Conservation (phyloP, 2,113 vertebrate genomes). For the Chauna torquata region DNA sequence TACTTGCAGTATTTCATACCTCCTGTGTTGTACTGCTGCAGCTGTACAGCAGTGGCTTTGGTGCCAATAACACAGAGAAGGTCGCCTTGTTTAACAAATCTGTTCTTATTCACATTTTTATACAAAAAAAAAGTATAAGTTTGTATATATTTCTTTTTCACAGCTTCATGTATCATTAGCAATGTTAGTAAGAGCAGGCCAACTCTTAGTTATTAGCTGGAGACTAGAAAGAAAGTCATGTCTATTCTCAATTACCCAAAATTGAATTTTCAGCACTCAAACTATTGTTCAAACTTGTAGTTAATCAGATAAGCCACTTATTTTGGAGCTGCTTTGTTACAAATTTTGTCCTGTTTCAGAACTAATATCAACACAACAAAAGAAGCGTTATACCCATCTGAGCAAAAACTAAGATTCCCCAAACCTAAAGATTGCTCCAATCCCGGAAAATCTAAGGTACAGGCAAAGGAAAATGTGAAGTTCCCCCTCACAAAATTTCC, state of each 20-base stretch:
- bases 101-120: neutral
- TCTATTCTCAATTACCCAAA: neutral
- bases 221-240: neutral
- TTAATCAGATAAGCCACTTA: neutral
- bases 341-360: neutral
- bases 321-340: neutral
- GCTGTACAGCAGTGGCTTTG: neutral
- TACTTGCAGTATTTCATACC: neutral
- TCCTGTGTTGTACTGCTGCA: neutral
- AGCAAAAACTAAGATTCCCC: neutral
- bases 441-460: neutral
- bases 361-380: neutral
- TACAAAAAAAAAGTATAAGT: neutral
- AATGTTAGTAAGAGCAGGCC: neutral
- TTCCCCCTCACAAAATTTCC: neutral
- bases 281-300: neutral
- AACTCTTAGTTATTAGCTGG: neutral
- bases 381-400: neutral
- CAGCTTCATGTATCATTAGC: neutral
- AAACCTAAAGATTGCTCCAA: neutral
- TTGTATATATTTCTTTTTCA: neutral
- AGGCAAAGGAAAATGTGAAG: neutral
- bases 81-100: neutral
- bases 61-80: neutral
- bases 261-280: neutral